Conservation (phyloP, 2,888 invertebrate species). For the Zele albiditarsus region DNA sequence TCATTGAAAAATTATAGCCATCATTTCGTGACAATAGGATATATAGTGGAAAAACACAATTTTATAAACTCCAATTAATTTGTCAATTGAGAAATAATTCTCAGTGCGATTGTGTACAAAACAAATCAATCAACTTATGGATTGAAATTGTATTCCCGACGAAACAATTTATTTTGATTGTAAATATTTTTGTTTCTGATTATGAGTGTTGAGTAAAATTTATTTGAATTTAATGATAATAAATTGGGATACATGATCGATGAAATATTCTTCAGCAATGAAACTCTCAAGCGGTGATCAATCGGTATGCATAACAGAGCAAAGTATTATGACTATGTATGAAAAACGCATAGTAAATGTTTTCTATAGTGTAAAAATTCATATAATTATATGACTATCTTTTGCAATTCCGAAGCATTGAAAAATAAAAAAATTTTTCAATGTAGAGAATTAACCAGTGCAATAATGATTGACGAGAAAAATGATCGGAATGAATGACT, state of each 20-base stretch:
- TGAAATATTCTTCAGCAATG: neutral
- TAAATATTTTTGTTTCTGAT: neutral
- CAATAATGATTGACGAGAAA: neutral
- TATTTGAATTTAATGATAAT: constrained; percentile 35
- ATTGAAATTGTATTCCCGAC: neutral
- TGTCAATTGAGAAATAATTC: neutral
- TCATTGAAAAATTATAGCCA: neutral
- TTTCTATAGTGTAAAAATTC: constrained; percentile 21
- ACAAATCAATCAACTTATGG: neutral
- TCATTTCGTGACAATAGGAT: neutral
- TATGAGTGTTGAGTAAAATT: constrained; percentile 9
- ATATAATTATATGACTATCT: constrained; percentile 24
- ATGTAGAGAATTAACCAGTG: constrained; percentile 3
- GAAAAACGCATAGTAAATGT: constrained; percentile 18
- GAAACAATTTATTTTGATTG: neutral
- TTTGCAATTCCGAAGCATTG: neutral
- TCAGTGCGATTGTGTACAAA: neutral
- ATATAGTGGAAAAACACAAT: neutral
- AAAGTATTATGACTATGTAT: neutral
- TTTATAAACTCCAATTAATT: neutral
- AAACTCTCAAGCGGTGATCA: constrained; percentile 57
- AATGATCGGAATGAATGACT: neutral
- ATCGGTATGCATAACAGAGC: constrained; percentile 62
- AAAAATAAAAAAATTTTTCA: neutral
- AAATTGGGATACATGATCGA: neutral